Base-by-base conservation (phyloP, 2,888 invertebrate genomes). In the Polyploca ridens region DNA sequence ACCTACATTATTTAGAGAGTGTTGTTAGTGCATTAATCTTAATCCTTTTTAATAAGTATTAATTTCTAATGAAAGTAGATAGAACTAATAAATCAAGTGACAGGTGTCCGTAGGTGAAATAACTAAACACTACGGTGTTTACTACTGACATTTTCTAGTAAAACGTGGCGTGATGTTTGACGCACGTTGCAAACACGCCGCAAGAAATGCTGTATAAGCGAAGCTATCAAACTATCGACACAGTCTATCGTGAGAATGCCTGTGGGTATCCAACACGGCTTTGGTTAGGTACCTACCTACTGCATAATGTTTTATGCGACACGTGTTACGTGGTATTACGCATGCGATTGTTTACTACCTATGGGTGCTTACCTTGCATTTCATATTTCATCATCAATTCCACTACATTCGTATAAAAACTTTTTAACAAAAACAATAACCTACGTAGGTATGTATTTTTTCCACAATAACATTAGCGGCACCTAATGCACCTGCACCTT, bases 101-200 rank as follows among this genome's bases (percentile, higher is more conserved):
- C 54, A n/a, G 16, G 54, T 19, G 54, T 19, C 54, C 19, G 54
- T n/a, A n/a, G 6, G 44, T 59, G 60, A 62, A 62, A 62, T 44
- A 64, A 66, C 64, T 41, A 38, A 38, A 66, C 64, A 19, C 10
- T 38, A 41, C 63, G 35, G 6, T 41, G 63, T 64, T 67, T 64
- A 61, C 54, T 19, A 54, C 19, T 54, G 19, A 54, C 8, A n/a
- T 64, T 62, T 61, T 64, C 58, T 63, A 54, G 27, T 54, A 63
- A 66, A 57, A 44, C 33, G 64, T 61, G 63, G 63, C 58, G 61
- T 64, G 58, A 64, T 64, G 10, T 33, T 61, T 58, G 62, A 41
- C 63, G 16, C 62, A 58, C 54, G 63, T 5, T 38, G 14, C 33
- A 61, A 44, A 54, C 41, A 58, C 49, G 46, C 57, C 35, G 14